These are phyloP conservation scores for Leptinotarsa texana DNA, from an alignment of 1,140 invertebrate genomes.

Conservation along the genomic window DNA sequence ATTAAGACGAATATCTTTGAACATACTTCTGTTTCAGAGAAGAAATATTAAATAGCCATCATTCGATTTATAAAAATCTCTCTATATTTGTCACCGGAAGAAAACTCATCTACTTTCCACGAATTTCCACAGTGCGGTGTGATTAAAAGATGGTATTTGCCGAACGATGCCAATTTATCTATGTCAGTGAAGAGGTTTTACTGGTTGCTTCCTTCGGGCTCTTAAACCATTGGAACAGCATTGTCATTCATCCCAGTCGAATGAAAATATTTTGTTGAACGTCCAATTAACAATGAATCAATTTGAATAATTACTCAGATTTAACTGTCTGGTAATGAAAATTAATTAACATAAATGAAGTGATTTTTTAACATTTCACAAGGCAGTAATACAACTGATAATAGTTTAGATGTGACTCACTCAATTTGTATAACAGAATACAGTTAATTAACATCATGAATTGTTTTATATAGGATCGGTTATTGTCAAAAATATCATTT, in stretches of 20 bases:
- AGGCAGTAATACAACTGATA: too few relatives aligned
- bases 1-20: too few relatives aligned
- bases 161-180: conserved; percentile 45
- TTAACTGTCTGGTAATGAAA: conserved; percentile 7
- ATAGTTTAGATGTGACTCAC: too few relatives aligned
- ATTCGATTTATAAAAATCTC: too few relatives aligned
- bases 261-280: conserved; percentile 41
- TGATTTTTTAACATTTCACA: not conserved
- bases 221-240: conserved; percentile 34
- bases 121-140: conserved; percentile 34
- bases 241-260: conserved; percentile 41
- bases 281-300: conserved; percentile 23
- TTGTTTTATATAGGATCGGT: too few relatives aligned
- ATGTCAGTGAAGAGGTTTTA: conserved; percentile 39
- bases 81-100: not conserved
- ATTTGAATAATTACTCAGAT: conserved; percentile 23
- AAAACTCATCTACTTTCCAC: not conserved
- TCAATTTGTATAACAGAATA: too few relatives aligned
- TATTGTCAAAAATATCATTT: too few relatives aligned
- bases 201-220: conserved; percentile 36
- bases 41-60: too few relatives aligned
- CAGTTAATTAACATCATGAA: too few relatives aligned
- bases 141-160: conserved; percentile 45
- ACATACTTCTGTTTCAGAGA: too few relatives aligned
- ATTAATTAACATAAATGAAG: not conserved